Base-by-base conservation (phyloP, 2,797 vertebrate species). In the Coendou prehensilis region DNA sequence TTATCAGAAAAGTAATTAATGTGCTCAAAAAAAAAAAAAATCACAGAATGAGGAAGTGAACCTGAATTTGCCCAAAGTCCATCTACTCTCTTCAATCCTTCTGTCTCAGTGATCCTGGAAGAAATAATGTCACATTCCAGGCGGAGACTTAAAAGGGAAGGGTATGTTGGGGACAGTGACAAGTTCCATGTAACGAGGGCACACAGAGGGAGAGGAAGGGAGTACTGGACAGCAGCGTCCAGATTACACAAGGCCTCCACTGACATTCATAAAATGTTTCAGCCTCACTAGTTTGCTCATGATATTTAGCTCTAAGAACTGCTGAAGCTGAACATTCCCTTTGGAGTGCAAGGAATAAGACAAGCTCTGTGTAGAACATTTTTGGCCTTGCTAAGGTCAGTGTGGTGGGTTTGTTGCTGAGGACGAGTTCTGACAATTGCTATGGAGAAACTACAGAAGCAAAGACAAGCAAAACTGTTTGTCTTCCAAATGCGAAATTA, bases 291-390 rank as follows among this genome's bases (percentile, higher is more conserved):
- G 56, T 69, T 73, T 67, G 30, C 75, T 92, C 20, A 17, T 96
- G 96, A 41, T 95, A 92, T 97, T 97, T 94, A 78, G 63, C 54
- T 64, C 71, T 41, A 82, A 93, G 95, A 97, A 97, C 63, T 97
- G 96, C 97, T 97, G 96, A 97, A 75, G 85, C 54, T 20, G 63
- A 93, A 18, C 96, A 98, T 97, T 98, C 96, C 90, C 73, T 71
- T 83, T 47, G 52, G 61, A 93, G 63, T 41, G 59, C 33, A 50
- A 7, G 4, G 87, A 97, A 95, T 90, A 95, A 97, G 93, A 89
- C 93, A 47, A 37, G 91, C 85, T 97, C 97, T 96, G 91, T 97
- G 93, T 86, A 23, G 96, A 91, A 86, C 96, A 83, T 92, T 97
- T 89, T 52, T 86, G 87, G 96, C 83, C 93, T 94, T 50, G 84